These are phyloP conservation scores for Pilophorus perplexus DNA, from an alignment of 2,888 invertebrate genomes.

Conservation along the genomic window DNA sequence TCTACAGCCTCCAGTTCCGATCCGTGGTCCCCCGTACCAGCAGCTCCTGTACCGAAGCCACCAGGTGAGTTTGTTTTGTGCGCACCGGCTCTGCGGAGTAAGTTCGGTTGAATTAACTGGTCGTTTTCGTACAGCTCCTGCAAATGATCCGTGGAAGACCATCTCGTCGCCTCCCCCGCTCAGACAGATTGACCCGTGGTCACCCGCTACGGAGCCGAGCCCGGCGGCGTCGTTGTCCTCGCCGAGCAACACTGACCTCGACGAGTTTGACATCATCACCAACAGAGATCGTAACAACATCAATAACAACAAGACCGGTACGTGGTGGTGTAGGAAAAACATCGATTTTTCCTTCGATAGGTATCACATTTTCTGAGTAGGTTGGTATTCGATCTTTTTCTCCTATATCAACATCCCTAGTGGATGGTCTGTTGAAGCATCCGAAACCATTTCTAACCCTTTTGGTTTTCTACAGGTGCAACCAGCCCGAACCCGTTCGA, in stretches of 20 bases:
- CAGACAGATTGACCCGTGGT: conserved; percentile 47
- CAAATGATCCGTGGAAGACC: conserved; percentile 44
- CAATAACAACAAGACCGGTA: conserved; percentile 46
- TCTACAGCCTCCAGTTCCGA: conserved; percentile 53
- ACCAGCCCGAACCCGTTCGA: conserved; percentile 67
- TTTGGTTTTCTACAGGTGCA: no score
- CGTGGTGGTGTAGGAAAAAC: no score
- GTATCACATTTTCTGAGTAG: no score
- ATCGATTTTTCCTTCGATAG: no score
- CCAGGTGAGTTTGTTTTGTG: conserved; percentile 7
- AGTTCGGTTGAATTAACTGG: conserved; percentile 43
- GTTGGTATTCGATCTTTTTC: no score
- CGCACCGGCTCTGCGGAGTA: neutral
- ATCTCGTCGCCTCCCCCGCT: conserved; percentile 48
- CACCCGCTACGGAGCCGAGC: conserved; percentile 52
- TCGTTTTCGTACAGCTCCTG: conserved; percentile 32
- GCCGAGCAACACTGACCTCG: conserved; percentile 60
- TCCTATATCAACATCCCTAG: no score
- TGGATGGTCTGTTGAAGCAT: no score
- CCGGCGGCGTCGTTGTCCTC: conserved; percentile 48
- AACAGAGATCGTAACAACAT: conserved; percentile 60
- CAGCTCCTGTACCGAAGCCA: conserved; percentile 29
- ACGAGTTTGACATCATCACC: conserved; percentile 83
- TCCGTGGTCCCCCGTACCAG: conserved; percentile 57
- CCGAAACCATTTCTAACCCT: no score